Evolutionary conservation across 2,888 invertebrate species (phyloP).

Genomic region (Watsonalla cultraria): DNA sequence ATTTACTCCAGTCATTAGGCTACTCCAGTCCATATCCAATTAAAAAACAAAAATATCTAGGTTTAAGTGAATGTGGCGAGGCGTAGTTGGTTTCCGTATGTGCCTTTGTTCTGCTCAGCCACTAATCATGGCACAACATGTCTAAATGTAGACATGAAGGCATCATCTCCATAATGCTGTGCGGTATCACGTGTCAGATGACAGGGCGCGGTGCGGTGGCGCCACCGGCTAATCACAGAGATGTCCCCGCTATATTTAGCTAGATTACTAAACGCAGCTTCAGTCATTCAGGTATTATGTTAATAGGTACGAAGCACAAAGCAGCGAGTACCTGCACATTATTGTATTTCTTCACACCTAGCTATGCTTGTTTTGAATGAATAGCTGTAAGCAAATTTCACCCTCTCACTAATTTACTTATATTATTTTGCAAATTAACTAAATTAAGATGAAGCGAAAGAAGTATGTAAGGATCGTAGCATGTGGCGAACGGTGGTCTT

Average conservation of each 20-base stretch:
- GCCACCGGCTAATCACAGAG: constrained; percentile 48
- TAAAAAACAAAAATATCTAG: too few species aligned
- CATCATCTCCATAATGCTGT: constrained; percentile 13
- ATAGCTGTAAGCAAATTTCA: too few species aligned
- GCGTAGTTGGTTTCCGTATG: too few species aligned
- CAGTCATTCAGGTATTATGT: constrained; percentile 2
- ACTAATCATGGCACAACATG: neutral
- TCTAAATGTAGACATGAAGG: neutral
- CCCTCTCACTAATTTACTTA: too few species aligned
- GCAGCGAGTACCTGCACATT: neutral
- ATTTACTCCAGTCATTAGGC: too few species aligned
- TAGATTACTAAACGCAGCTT: constrained; percentile 28
- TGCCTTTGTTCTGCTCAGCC: neutral
- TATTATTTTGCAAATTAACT: too few species aligned
- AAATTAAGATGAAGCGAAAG: too few species aligned
- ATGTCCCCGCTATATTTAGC: constrained; percentile 33
- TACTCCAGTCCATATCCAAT: too few species aligned
- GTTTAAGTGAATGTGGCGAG: too few species aligned
- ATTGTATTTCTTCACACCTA: neutral
- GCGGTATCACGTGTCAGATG: constrained; percentile 30
- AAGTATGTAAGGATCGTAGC: too few species aligned
- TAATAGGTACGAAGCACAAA: too few species aligned
- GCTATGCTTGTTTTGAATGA: neutral
- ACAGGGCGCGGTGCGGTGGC: constrained; percentile 41
- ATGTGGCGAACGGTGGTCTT: too few species aligned